These are phyloP conservation scores for Drosophila rubida DNA, from an alignment of 2,888 invertebrate genomes.

Conservation along the genomic window DNA sequence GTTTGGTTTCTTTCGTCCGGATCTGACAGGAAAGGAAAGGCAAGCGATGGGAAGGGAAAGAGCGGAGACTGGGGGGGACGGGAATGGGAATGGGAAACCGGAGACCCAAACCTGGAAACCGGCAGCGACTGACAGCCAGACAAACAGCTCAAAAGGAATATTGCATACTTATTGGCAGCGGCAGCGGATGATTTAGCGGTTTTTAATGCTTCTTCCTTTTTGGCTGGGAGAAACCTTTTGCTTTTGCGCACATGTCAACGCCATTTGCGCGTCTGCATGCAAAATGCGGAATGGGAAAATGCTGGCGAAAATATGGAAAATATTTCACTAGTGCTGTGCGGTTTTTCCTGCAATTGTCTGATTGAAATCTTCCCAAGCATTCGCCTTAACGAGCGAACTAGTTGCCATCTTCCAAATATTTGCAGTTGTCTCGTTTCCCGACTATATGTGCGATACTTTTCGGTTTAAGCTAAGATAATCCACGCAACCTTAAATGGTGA, in stretches of 20 bases:
- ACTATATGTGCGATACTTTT: slow-evolving; percentile 11
- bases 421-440: slow-evolving; percentile 16
- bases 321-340: slow-evolving; percentile 1
- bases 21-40: slow-evolving; percentile 15
- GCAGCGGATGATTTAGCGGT: slow-evolving; percentile 77
- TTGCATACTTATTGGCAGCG: slow-evolving; percentile 77
- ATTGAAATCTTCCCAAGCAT: slow-evolving; percentile 60
- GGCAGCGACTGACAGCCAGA: slow-evolving; percentile 56
- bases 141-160: slow-evolving; percentile 70
- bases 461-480: neutral
- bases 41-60: slow-evolving; percentile 4
- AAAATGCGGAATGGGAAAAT: slow-evolving; percentile 53
- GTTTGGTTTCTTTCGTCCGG: slow-evolving; percentile 54
- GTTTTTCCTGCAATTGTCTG: slow-evolving; percentile 29
- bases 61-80: neutral
- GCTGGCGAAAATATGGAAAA: slow-evolving; percentile 43
- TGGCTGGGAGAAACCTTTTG: slow-evolving; percentile 37
- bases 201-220: slow-evolving; percentile 67
- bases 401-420: slow-evolving; percentile 39
- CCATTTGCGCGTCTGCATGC: slow-evolving; percentile 57
- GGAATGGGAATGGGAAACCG: neutral
- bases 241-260: slow-evolving; percentile 66
- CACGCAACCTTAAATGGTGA: neutral
- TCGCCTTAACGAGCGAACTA: slow-evolving; percentile 15
- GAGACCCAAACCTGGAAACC: slow-evolving; percentile 23